Base-by-base conservation (phyloP, 2,797 vertebrate species). In the Ctenochaetus hawaiiensis region DNA sequence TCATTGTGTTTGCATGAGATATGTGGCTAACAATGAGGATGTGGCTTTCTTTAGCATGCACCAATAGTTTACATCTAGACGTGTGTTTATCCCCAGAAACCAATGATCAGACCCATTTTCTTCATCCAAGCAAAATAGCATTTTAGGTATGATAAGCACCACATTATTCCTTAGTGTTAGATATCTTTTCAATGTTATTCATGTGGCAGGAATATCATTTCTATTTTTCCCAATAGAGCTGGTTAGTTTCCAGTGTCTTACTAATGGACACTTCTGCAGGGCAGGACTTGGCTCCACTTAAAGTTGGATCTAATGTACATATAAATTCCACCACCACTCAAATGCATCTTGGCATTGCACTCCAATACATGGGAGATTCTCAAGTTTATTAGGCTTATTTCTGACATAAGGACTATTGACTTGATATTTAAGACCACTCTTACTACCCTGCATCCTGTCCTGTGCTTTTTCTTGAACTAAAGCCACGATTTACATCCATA, bases 371-470 rank as follows among this genome's bases (percentile, higher is more conserved):
- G 39, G 12, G 14, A 41, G 17, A 68, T 43, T 66, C 57, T 64
- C 65, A 9, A 23, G 63, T 39, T 44, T 22, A 37, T 52, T 8
- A 3, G 5, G 12, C 23, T 48, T 68, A 61, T 75, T 51, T 82
- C 51, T 37, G 43, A 39, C 43, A 30, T 37, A 1, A 53, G 23
- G 45, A 22, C 12, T 58, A 80, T 70, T 74, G 77, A 77, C 56
- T 45, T 0, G 60, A 67, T 49, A 80, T 74, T 18, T 77, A 70
- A 81, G 37, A 59, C 69, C 44, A 16, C 45, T 48, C 44, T 18
- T 13, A 5, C 16, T 6, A 22, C 51, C 59, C 5, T 56, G 30
- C 16, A 53, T 56, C 34, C 48, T 17, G 12, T 6, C 10, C 18
- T 0, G 1, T 49, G 52, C 49, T 22, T 44, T 49, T 22, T 4